phyloP scores from a whole-genome alignment of 2,113 vertebrate genomes.

The Calidris pugnax region DNA sequence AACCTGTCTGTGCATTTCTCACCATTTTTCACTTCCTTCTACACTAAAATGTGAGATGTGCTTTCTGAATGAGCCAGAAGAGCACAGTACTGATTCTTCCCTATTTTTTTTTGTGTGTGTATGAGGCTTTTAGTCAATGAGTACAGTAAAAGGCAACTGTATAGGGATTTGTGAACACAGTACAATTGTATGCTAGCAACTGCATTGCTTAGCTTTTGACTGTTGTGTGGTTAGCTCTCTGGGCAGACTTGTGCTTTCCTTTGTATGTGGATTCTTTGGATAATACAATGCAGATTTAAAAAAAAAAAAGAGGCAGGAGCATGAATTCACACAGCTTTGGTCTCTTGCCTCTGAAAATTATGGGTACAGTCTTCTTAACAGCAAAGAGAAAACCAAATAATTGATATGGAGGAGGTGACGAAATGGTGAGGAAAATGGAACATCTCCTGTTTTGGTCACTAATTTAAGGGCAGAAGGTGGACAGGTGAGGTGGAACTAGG shows the following conservation, averaged over 20 bases:
- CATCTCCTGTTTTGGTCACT: background rate
- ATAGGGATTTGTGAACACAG: background rate
- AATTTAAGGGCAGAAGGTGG: background rate
- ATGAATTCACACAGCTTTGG: background rate
- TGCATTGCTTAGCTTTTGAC: background rate
- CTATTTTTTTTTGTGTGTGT: background rate
- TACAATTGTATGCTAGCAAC: background rate
- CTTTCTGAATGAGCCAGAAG: background rate
- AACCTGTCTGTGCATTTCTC: background rate
- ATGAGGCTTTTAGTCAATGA: background rate
- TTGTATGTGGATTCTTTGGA: background rate
- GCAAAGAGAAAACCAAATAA: background rate
- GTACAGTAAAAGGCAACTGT: background rate
- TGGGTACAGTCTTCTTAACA: background rate
- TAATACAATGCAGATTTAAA: background rate
- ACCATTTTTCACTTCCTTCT: background rate
- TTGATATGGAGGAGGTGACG: background rate
- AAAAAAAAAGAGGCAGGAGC: background rate
- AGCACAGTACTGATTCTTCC: background rate
- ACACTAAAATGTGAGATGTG: background rate
- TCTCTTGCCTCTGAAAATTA: background rate
- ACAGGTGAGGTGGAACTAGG: background rate
- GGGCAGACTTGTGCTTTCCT: background rate
- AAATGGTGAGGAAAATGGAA: background rate
- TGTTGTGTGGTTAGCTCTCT: background rate